Evolutionary conservation across 2,888 invertebrate genomes (phyloP).

Genomic region (Troides helena): DNA sequence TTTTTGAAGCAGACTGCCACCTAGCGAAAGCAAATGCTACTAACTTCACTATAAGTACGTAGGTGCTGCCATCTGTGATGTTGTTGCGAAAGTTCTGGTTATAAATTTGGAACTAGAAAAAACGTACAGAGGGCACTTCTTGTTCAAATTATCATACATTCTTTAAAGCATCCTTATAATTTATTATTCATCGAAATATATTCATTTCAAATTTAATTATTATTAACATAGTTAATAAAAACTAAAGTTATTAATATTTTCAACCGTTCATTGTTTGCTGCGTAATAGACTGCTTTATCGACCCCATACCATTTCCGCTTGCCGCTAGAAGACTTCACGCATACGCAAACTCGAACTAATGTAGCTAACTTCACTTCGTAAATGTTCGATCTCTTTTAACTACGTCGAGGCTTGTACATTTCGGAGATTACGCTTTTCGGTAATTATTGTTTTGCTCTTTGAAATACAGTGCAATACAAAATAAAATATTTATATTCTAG

Average conservation of each 20-base stretch:
- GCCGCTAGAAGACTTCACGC: conserved; percentile 71
- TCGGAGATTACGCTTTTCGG: conserved; percentile 73
- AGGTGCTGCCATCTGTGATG: not conserved
- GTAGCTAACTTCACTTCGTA: conserved; percentile 71
- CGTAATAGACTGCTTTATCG: conserved; percentile 67
- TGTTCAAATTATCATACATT: not conserved
- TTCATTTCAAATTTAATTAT: not conserved
- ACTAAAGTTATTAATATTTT: conserved; percentile 21
- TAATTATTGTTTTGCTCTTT: conserved; percentile 68
- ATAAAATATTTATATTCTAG: conserved; percentile 41
- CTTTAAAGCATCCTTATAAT: not conserved
- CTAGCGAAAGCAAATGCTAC: too few species aligned
- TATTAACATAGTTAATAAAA: conserved; percentile 26
- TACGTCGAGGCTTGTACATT: conserved; percentile 75
- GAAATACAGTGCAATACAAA: conserved; percentile 43
- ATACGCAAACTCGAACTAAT: conserved; percentile 59
- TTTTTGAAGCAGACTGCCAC: too few species aligned
- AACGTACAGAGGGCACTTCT: conserved; percentile 5
- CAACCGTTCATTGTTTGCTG: conserved; percentile 46
- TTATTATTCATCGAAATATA: conserved; percentile 10
- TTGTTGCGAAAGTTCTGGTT: too few species aligned
- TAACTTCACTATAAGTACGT: not conserved
- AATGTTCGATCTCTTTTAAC: conserved; percentile 77
- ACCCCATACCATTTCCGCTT: conserved; percentile 67
- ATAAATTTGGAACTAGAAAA: too few species aligned